Percentiles rank a stretch among this genome's conserved stretches.
Conservation (phyloP, 2,113 vertebrate species). For the Melanerpes formicivorus region DNA sequence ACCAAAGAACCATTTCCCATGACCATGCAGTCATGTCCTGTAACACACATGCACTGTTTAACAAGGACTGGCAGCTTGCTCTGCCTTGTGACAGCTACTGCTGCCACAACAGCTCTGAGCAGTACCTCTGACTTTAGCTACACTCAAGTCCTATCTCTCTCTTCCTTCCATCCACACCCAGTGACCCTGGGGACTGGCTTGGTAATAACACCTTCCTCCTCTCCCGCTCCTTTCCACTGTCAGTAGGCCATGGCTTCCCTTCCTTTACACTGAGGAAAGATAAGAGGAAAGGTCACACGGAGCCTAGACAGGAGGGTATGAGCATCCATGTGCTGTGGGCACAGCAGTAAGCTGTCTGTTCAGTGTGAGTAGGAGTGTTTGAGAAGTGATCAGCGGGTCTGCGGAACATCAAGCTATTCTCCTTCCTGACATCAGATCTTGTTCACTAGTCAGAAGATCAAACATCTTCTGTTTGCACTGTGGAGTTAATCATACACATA, state of each 20-base stretch:
- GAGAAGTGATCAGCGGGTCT: not conserved
- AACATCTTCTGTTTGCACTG: slow-evolving; percentile 49
- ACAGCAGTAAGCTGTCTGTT: not conserved
- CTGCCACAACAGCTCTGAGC: slow-evolving; percentile 10
- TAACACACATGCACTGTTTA: not conserved
- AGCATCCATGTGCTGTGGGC: not conserved
- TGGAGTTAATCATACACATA: not conserved
- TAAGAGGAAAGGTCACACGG: not conserved
- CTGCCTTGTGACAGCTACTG: not conserved
- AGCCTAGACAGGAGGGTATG: not conserved
- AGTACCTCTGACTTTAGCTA: not conserved
- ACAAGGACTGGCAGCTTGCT: not conserved
- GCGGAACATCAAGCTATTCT: not conserved
- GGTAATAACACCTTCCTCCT: not conserved
- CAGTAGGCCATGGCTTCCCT: not conserved
- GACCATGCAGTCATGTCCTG: not conserved
- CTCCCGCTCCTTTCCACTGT: not conserved
- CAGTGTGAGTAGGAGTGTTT: not conserved
- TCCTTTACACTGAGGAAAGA: not conserved
- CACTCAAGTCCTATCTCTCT: not conserved
- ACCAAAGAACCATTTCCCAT: not conserved
- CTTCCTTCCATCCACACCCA: not conserved
- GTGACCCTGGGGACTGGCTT: not conserved
- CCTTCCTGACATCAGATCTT: not conserved
- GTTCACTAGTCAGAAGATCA: slow-evolving; percentile 27